Conservation (phyloP, 2,888 invertebrate species). For the Zootermopsis nevadensis region DNA sequence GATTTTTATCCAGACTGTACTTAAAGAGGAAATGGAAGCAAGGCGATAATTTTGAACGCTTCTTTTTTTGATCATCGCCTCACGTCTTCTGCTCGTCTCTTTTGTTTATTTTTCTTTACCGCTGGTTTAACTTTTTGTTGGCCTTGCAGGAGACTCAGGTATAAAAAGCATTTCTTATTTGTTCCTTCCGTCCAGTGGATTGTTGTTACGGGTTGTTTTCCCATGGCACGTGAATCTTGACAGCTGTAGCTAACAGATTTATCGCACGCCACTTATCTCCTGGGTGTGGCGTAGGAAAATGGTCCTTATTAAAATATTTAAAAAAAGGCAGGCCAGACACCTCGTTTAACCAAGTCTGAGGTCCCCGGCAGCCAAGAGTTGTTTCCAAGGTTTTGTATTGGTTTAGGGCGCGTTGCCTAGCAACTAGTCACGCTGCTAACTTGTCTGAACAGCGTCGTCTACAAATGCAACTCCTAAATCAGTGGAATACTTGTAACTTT, state of each 20-base stretch:
- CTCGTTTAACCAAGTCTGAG: conserved; percentile 32
- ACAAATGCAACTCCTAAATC: neutral
- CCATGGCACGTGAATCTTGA: conserved; percentile 32
- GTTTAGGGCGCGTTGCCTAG: neutral
- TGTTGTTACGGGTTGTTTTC: conserved; percentile 46
- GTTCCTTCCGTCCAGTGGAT: conserved; percentile 31
- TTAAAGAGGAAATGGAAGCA: conserved; percentile 27
- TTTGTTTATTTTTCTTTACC: conserved; percentile 35
- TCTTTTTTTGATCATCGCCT: conserved; percentile 32
- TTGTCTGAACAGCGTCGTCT: neutral
- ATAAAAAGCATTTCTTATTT: conserved; percentile 44
- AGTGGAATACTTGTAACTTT: neutral
- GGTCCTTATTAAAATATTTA: conserved; percentile 27
- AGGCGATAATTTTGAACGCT: conserved; percentile 35
- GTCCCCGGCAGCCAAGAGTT: neutral
- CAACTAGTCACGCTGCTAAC: neutral
- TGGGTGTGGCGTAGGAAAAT: conserved; percentile 17
- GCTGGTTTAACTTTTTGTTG: conserved; percentile 39
- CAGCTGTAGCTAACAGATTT: conserved; percentile 43
- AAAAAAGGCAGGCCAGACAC: conserved; percentile 32
- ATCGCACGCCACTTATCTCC: conserved; percentile 42
- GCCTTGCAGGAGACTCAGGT: conserved; percentile 37
- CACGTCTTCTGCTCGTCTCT: conserved; percentile 1
- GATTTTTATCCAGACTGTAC: neutral
- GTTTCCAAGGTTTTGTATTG: conserved; percentile 22